Base-by-base conservation (phyloP, 1,140 invertebrate genomes). In the Mylabris phalerata region DNA sequence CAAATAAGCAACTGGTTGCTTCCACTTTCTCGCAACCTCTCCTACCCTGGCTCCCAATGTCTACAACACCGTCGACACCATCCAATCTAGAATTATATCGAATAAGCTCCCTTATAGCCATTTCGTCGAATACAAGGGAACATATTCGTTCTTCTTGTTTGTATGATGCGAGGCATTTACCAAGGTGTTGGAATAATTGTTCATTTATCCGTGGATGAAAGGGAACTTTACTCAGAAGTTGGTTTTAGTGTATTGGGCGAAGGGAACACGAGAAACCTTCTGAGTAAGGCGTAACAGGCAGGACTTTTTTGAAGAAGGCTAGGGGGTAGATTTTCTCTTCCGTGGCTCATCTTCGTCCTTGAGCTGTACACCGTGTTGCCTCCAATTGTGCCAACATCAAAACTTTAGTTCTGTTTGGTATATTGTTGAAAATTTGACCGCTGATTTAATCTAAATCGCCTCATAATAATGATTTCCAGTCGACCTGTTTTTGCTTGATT, bases 281-380 rank as follows among this genome's bases (percentile, higher is more conserved):
- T 11, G 39, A 13, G 19, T 41, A 25, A 27, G 49, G 50, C 26
- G 13, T 51, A 59, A 59, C 26, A 55, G 43, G 5, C 46, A 32
- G 27, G 60, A 51, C 26, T 54, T 42, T 48, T 10, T 51, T 61
- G 57, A 50, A 58, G 58, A 10, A 54, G n/a, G 60, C 52, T 32
- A 61, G 45, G 24, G 60, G 49, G 48, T 54, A 58, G 19, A 25
- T 19, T 43, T 61, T 61, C 49, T 61, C 55, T 9, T 61, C 4
- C 0, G 25, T 19, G 13, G 60, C 54, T 25, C 49, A 61, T 13
- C 52, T 45, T 44, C 49, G 27, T 4, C 46, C 52, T 40, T 38
- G 5, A 2, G 54, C 6, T 6, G 11, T 0, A 4, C 32, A 7
- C 7, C 7, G 4, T 5, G 32, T 2, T 0, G 32, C 32, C 32